Percentiles rank a stretch among this genome's conserved stretches.
Conservation (phyloP, 1,140 invertebrate species). For the Ctenoplectra terminalis region DNA sequence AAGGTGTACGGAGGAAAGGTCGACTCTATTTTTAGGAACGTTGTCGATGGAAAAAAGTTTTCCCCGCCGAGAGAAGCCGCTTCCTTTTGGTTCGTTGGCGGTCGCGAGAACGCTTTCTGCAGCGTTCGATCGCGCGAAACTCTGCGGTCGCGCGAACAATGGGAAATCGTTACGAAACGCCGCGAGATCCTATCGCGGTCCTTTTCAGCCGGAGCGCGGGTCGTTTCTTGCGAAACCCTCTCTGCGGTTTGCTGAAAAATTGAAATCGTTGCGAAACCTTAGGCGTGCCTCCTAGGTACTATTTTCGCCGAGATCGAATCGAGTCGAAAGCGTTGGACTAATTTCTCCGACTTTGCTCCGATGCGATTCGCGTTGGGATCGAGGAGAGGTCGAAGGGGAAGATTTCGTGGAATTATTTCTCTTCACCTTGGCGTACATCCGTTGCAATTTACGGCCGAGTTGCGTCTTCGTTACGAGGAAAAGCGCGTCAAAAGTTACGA, state of each 20-base stretch:
- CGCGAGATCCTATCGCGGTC: neutral
- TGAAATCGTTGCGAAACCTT: neutral
- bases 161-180: neutral
- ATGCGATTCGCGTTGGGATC: neutral
- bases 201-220: neutral
- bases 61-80: neutral
- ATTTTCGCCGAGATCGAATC: too few species aligned
- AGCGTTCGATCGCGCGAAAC: neutral
- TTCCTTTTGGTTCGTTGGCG: neutral
- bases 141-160: conserved; percentile 3
- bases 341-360: too few species aligned
- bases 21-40: neutral
- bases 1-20: neutral
- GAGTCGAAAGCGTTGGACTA: too few species aligned
- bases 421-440: conserved; percentile 20
- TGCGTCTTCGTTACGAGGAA: conserved; percentile 55
- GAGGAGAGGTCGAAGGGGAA: neutral
- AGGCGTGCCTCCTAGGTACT: too few species aligned
- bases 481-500: conserved; percentile 56
- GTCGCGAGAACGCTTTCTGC: neutral
- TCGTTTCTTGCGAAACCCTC: neutral
- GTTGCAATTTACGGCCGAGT: conserved; percentile 26
- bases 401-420: conserved; percentile 35
- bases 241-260: neutral
- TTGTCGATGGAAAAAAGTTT: conserved; percentile 1